These are phyloP conservation scores for Crambe crambe DNA, from an alignment of 37 sponge, comb jelly and placozoan species.

Conservation along the genomic window DNA sequence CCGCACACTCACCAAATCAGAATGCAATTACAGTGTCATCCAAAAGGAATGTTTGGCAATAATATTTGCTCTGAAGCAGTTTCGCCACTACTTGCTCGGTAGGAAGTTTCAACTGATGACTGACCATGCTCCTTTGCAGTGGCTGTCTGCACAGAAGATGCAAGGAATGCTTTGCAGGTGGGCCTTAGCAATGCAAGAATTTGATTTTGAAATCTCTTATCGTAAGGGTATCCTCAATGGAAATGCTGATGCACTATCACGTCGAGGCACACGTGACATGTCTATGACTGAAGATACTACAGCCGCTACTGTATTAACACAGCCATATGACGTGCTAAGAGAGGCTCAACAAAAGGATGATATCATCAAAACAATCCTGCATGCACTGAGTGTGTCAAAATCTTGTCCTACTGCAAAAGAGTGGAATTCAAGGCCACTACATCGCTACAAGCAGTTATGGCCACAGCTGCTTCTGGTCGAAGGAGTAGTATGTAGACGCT, in stretches of 20 bases:
- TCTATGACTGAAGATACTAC: no score
- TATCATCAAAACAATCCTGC: not conserved
- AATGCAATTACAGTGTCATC: constrained; percentile 34
- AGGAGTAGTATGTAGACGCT: constrained; percentile 51
- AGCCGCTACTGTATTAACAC: not conserved
- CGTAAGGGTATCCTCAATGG: constrained; percentile 27
- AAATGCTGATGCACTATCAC: constrained; percentile 63
- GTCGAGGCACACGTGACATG: constrained; percentile 1
- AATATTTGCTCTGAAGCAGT: constrained; percentile 26
- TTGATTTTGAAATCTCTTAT: constrained; percentile 61
- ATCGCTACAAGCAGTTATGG: constrained; percentile 56
- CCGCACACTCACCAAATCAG: constrained; percentile 1
- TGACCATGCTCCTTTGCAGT: constrained; percentile 29
- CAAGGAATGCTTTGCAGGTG: no score
- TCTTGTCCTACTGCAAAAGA: not conserved
- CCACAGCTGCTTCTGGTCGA: constrained; percentile 28
- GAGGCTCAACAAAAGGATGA: not conserved
- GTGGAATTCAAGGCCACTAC: constrained; percentile 36
- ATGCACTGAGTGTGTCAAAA: not conserved
- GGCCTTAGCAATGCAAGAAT: no score
- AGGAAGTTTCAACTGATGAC: not conserved
- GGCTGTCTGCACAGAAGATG: no score
- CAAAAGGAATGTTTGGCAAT: constrained; percentile 28
- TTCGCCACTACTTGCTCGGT: constrained; percentile 49
- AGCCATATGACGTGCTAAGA: not conserved